A percentile compares a stretch with the other conserved stretches of the same genome.
These are phyloP conservation scores for Athene noctua DNA, from an alignment of 2,113 vertebrate species.

Conservation along the genomic window DNA sequence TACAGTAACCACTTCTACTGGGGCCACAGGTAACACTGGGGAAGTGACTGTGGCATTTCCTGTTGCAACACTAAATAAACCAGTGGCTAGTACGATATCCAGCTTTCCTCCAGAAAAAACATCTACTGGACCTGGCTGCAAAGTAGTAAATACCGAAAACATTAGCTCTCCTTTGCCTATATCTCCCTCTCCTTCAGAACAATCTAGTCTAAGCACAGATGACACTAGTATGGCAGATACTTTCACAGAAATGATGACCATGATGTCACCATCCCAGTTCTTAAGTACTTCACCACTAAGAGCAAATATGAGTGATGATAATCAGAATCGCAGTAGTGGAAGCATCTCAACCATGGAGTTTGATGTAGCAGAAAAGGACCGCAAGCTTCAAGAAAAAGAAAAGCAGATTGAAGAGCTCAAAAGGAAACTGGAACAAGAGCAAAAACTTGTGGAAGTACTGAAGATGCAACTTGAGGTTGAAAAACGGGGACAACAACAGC, in stretches of 20 bases:
- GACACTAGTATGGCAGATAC: conserved; percentile 76
- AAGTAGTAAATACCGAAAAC: conserved; percentile 64
- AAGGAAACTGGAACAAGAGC: conserved; percentile 94
- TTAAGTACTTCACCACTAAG: conserved; percentile 67
- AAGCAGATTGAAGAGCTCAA: conserved; percentile 95
- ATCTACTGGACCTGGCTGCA: conserved; percentile 35
- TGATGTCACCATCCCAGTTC: conserved; percentile 72
- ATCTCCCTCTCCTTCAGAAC: conserved; percentile 83
- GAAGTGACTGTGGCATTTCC: conserved; percentile 70
- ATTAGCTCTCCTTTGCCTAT: conserved; percentile 79
- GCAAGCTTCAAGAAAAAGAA: conserved; percentile 94
- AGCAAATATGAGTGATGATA: conserved; percentile 66
- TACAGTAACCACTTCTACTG: conserved; percentile 45
- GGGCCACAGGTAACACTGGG: conserved; percentile 46
- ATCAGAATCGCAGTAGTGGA: conserved; percentile 54
- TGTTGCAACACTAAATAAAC: conserved; percentile 60
- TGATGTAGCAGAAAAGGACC: conserved; percentile 82
- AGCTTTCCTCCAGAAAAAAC: conserved; percentile 67
- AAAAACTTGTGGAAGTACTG: conserved; percentile 91
- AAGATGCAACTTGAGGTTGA: conserved; percentile 97
- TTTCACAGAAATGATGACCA: conserved; percentile 73
- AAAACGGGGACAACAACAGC: conserved; percentile 82
- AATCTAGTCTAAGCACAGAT: conserved; percentile 81
- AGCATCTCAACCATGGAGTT: conserved; percentile 66
- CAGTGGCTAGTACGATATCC: conserved; percentile 17